phyloP scores from a whole-genome alignment of 2,797 vertebrate species.

The Silurus aristotelis region DNA sequence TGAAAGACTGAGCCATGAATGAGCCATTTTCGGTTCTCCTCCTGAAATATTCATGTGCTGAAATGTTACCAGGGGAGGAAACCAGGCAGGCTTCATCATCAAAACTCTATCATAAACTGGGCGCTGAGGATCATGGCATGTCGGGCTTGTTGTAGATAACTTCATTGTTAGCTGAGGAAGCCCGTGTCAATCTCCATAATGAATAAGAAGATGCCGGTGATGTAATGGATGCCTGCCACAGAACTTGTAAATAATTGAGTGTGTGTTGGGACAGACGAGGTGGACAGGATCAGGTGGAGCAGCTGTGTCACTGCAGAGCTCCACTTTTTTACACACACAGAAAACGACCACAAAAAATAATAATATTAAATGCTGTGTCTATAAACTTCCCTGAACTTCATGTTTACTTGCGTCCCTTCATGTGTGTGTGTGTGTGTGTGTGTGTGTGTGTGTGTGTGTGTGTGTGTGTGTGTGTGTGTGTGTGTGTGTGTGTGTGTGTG shows the following conservation, averaged over 20 bases:
- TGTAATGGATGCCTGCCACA: constrained; percentile 94
- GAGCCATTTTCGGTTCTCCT: constrained; percentile 45
- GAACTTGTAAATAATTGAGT: constrained; percentile 91
- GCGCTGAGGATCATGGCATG: constrained; percentile 27
- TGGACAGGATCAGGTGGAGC: constrained; percentile 85
- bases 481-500: too few species aligned
- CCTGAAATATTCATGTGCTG: constrained; percentile 52
- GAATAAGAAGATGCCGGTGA: constrained; percentile 86
- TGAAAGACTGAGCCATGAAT: constrained; percentile 42
- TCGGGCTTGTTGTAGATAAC: constrained; percentile 14
- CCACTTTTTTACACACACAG: constrained; percentile 65
- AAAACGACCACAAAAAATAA: constrained; percentile 34
- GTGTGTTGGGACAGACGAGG: constrained; percentile 89
- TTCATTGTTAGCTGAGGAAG: constrained; percentile 35
- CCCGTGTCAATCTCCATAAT: constrained; percentile 90
- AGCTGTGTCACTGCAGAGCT: constrained; percentile 69
- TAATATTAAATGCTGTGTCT: neutral
- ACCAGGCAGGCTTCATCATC: constrained; percentile 19
- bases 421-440: neutral
- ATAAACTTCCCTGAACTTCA: neutral
- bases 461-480: too few species aligned
- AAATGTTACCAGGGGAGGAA: constrained; percentile 44
- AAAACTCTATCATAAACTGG: constrained; percentile 29
- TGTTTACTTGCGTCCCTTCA: neutral
- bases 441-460: too few species aligned